Base-by-base conservation (phyloP, 2,888 invertebrate genomes). In the Lutraria lutraria region DNA sequence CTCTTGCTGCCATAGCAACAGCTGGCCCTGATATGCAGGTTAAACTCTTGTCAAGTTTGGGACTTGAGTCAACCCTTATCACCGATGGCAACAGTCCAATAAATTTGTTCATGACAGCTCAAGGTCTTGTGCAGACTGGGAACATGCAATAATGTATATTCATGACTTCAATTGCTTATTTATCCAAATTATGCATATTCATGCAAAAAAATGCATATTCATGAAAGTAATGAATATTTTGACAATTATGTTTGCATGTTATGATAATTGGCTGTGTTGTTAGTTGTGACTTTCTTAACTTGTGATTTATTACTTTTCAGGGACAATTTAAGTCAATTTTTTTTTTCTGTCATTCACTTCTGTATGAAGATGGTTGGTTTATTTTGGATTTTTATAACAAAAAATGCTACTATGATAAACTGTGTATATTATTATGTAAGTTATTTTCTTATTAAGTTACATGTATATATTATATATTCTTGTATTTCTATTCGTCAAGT, bases 51-150 rank as follows among this genome's bases (percentile, higher is more conserved):
- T 60, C 93, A 84, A 92, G 94, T 16, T 92, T 96, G 10, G 96
- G 96, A 12, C 54, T 96, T 81, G 89, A 95, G 88, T 93, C 94
- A 34, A 93, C 94, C 6, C 90, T 96, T 81, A 92, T 96, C 43
- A 96, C 96, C 15, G 95, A 96, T 90, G 96, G 96, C 4, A 94
- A 93, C 81, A 93, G 84, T 81, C 96, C 96, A 0, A 93, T 96
- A 88, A 96, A 96, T 89, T 93, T 96, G 63, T 95, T 96, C 91
- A 93, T 93, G 87, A 96, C 95, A n/a, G 95, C 95, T 15, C 68
- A 93, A 34, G 96, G 96, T 12, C 91, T 96, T n/a, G 87, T 93
- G 43, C 85, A 88, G 21, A 85, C 72, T 25, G 31, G 31, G 6
- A 31, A 76, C 34, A 34, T 34, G 34, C 19, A 76, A 16, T 76